A percentile compares a stretch with the other conserved stretches of the same genome.
phyloP scores from a whole-genome alignment of 1,140 invertebrate genomes.

The Rhagoletis pomonella region DNA sequence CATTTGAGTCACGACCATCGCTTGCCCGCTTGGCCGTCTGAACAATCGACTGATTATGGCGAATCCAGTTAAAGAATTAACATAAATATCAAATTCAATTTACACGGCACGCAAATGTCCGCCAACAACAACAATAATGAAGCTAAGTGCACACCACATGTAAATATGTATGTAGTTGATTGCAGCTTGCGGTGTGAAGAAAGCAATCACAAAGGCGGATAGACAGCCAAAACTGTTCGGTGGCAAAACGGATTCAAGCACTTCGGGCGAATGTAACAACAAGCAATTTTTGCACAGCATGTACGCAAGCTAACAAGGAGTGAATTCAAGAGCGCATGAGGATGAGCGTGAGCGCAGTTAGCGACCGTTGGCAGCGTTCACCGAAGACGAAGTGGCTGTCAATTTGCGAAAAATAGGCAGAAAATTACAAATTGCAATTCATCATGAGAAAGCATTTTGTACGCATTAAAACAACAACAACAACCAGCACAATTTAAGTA shows the following conservation, averaged over 20 bases:
- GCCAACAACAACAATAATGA: background rate
- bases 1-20: conserved; percentile 14
- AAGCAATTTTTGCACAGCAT: background rate
- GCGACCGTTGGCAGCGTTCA: background rate
- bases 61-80: conserved; percentile 48
- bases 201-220: background rate
- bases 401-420: conserved; percentile 51
- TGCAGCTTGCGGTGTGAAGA: background rate
- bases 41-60: conserved; percentile 44
- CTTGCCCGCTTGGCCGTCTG: background rate
- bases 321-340: background rate
- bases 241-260: conserved; percentile 40
- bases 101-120: conserved; percentile 38
- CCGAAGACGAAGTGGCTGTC: conserved; percentile 31
- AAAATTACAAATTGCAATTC: conserved; percentile 52
- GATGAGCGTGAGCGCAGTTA: background rate
- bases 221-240: background rate
- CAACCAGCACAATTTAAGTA: background rate
- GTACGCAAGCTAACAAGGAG: background rate
- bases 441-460: conserved; percentile 49
- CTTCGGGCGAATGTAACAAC: background rate
- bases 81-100: conserved; percentile 52
- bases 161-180: background rate
- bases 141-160: background rate
- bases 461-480: conserved; percentile 27